Conservation (phyloP, 1,140 invertebrate species). For the Atopsyche davidsoni region DNA sequence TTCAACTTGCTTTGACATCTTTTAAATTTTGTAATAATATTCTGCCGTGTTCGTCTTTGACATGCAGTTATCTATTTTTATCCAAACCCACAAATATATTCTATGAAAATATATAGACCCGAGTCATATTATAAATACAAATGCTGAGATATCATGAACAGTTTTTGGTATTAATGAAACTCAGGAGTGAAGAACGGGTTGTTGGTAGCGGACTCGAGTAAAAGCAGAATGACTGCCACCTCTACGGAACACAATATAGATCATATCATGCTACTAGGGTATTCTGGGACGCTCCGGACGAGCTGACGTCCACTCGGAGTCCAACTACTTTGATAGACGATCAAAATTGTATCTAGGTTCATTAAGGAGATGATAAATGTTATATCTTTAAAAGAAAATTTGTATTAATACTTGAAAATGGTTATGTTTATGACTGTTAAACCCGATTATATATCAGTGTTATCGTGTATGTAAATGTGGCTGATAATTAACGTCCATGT, state of each 20-base stretch:
- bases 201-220: too few relatives aligned
- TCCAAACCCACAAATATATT: too few relatives aligned
- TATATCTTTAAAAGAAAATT: conserved; percentile 13
- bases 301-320: conserved; percentile 24
- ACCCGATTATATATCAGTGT: conserved; percentile 22
- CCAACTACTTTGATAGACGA: conserved; percentile 21
- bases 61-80: too few relatives aligned
- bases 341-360: conserved; percentile 24
- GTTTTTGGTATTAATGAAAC: too few relatives aligned
- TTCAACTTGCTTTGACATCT: too few relatives aligned
- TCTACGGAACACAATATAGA: conserved; percentile 13
- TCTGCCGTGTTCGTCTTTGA: too few relatives aligned
- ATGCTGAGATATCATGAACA: too few relatives aligned
- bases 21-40: too few relatives aligned
- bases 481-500: conserved; percentile 27
- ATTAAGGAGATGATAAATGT: conserved; percentile 21
- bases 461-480: conserved; percentile 24
- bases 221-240: too few relatives aligned
- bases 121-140: too few relatives aligned
- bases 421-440: conserved; percentile 24
- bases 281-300: conserved; percentile 20
- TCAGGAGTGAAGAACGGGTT: too few relatives aligned
- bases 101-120: too few relatives aligned
- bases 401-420: conserved; percentile 16
- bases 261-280: conserved; percentile 29